These are phyloP conservation scores for Acropora yongei DNA, from an alignment of 64 coral and sea anemone genomes.

Conservation along the genomic window DNA sequence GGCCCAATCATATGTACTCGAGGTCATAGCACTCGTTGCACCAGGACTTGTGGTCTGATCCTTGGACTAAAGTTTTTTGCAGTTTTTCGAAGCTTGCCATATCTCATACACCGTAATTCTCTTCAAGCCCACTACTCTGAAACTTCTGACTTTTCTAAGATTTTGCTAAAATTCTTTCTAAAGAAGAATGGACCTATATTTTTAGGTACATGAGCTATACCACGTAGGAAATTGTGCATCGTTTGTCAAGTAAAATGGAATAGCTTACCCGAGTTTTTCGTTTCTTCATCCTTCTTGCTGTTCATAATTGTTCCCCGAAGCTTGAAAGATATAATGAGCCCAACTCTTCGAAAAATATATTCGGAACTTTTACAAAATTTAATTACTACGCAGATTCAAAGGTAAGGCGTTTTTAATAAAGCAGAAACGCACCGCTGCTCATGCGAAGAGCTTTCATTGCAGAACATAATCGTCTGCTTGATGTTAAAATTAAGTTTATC, in stretches of 20 bases:
- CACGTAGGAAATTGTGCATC: not conserved
- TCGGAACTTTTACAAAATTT: not conserved
- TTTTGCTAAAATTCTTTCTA: no score
- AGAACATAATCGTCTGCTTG: not conserved
- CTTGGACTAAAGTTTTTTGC: no score
- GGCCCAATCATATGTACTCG: no score
- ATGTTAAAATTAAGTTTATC: not conserved
- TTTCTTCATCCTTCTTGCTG: not conserved
- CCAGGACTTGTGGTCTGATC: no score
- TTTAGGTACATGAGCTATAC: not conserved
- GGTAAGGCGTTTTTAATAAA: not conserved
- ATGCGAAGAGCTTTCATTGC: constrained; percentile 5
- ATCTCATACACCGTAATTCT: no score
- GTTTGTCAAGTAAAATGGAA: not conserved
- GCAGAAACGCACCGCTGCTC: constrained; percentile 15
- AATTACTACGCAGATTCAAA: not conserved
- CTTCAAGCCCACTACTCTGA: no score
- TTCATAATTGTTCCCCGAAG: not conserved
- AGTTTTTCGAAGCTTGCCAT: no score
- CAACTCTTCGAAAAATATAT: not conserved
- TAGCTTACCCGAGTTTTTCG: not conserved
- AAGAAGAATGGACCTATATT: no score
- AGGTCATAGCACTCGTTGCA: no score
- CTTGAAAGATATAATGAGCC: not conserved
- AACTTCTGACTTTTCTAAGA: no score